These are phyloP conservation scores for Globodera rostochiensis DNA, from an alignment of 1,140 invertebrate genomes.

Conservation along the genomic window DNA sequence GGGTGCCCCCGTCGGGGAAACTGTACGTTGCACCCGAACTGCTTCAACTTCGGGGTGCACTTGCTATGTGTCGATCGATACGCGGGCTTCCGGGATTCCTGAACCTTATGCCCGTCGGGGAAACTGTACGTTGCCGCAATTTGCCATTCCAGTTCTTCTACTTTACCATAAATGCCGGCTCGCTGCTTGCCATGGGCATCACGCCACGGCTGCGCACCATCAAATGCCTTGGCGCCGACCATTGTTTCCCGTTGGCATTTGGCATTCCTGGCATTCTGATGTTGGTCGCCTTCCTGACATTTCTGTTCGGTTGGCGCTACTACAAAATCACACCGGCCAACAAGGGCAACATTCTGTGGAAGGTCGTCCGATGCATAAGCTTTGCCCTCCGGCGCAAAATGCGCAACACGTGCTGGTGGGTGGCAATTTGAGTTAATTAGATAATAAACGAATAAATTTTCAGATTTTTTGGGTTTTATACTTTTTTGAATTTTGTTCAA, in stretches of 20 bases:
- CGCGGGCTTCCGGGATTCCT: too few species aligned
- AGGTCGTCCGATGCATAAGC: constrained; percentile 51
- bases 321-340: constrained; percentile 61
- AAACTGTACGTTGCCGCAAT: constrained; percentile 42
- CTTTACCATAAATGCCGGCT: constrained; percentile 66
- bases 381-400: constrained; percentile 48
- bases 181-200: constrained; percentile 66
- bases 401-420: constrained; percentile 28
- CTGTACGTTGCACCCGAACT: too few species aligned
- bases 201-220: constrained; percentile 67
- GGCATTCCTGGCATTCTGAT: constrained; percentile 58
- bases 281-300: constrained; percentile 65
- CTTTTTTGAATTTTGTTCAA: too few species aligned
- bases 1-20: too few species aligned
- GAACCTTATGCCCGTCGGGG: too few species aligned
- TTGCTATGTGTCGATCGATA: too few species aligned
- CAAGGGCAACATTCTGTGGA: constrained; percentile 59
- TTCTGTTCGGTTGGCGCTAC: constrained; percentile 52
- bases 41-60: too few species aligned
- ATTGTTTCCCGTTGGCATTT: constrained; percentile 67
- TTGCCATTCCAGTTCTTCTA: constrained; percentile 60
- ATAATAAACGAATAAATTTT: too few species aligned
- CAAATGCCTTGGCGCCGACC: constrained; percentile 64
- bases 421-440: background rate
- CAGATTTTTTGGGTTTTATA: too few species aligned